phyloP scores from a whole-genome alignment of 1,140 invertebrate species.

The Mycetomoellerius zeteki region DNA sequence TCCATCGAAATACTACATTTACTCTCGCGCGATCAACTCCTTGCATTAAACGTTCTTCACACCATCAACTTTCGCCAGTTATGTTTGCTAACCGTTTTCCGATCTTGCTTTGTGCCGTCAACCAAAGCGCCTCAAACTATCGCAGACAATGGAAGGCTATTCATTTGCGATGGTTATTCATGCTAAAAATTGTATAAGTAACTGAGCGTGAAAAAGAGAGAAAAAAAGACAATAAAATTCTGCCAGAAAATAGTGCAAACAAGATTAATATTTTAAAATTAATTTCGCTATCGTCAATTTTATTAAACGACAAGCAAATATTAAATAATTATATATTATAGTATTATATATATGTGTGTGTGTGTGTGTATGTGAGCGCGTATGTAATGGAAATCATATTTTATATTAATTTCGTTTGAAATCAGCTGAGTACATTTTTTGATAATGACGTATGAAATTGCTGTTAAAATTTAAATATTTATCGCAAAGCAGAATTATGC shows the following conservation, averaged over 20 bases:
- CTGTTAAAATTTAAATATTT: constrained; percentile 62
- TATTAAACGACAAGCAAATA: neutral
- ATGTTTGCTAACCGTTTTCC: constrained; percentile 14
- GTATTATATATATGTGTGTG: neutral
- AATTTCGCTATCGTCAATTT: neutral
- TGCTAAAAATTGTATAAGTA: neutral
- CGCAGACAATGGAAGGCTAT: neutral
- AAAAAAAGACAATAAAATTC: neutral
- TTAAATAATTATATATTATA: neutral
- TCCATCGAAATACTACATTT: constrained; percentile 24
- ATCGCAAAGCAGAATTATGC: constrained; percentile 51
- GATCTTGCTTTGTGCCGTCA: neutral
- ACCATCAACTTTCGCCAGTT: neutral
- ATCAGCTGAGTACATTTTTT: constrained; percentile 49
- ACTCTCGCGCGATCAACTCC: neutral
- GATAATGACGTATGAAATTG: constrained; percentile 17
- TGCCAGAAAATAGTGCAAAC: neutral
- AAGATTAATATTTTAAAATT: constrained; percentile 3
- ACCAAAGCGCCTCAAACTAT: neutral
- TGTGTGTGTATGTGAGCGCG: neutral
- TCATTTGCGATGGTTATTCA: neutral
- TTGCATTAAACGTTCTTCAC: neutral
- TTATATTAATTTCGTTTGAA: constrained; percentile 48
- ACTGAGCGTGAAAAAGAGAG: neutral
- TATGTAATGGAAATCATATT: neutral